Conservation (phyloP, 1,140 invertebrate genomes). For the Cardiocondyla obscurior region DNA sequence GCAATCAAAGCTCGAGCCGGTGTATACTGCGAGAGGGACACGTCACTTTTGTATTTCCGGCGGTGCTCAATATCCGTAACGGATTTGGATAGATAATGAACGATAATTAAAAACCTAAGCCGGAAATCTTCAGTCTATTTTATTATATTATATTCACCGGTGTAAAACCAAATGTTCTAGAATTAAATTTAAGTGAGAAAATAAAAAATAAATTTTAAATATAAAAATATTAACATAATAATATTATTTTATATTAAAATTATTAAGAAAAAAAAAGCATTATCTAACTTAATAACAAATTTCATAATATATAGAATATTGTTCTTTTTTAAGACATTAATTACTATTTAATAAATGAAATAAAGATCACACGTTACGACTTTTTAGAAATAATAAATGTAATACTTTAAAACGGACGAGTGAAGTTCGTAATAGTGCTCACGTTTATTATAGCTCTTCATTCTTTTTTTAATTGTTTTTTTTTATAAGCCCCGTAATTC, state of each 20-base stretch:
- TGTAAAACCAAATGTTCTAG: not conserved
- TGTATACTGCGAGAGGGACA: constrained; percentile 62
- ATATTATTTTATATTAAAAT: not conserved
- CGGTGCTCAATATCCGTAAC: constrained; percentile 67
- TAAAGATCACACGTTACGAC: not conserved
- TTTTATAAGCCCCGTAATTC: not conserved
- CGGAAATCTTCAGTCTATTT: not conserved
- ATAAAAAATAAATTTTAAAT: not conserved
- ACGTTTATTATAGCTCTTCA: not conserved
- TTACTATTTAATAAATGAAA: not conserved
- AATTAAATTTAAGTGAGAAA: not conserved
- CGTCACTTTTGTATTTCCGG: constrained; percentile 67
- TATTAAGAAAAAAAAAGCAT: not conserved
- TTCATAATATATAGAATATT: not conserved
- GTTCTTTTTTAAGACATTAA: not conserved
- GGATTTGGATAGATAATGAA: constrained; percentile 49
- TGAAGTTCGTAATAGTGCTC: not conserved
- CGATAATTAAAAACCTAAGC: constrained; percentile 28
- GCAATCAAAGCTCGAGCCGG: constrained; percentile 69
- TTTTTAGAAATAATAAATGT: not conserved
- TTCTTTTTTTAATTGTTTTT: not conserved
- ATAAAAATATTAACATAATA: not conserved
- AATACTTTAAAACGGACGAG: not conserved
- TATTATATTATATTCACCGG: not conserved
- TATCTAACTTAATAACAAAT: not conserved